Percentiles rank a stretch among this genome's conserved stretches.
Conservation (phyloP, 2,888 invertebrate species). For the Melanotus villosus region DNA sequence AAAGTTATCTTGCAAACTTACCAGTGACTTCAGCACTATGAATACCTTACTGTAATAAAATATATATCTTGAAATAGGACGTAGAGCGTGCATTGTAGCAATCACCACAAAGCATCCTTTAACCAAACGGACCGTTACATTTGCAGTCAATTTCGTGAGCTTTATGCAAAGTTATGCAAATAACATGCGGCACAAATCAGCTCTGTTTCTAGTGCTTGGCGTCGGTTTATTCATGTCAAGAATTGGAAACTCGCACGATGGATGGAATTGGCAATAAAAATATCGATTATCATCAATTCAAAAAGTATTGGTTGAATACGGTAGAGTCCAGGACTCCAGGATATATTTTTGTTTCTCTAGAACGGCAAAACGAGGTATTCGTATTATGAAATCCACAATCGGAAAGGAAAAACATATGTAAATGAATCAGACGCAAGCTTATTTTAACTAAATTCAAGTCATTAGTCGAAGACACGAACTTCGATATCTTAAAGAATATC, state of each 20-base stretch:
- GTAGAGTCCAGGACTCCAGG: constrained; percentile 76
- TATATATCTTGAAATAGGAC: constrained; percentile 83
- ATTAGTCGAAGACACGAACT: constrained; percentile 69
- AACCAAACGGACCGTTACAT: constrained; percentile 69
- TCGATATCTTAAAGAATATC: constrained; percentile 64
- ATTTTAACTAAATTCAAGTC: constrained; percentile 77
- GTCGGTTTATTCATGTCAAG: constrained; percentile 70
- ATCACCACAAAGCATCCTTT: constrained; percentile 66
- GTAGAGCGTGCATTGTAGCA: too few relatives aligned
- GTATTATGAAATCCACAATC: constrained; percentile 62
- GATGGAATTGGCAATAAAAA: constrained; percentile 77
- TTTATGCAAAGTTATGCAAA: neutral
- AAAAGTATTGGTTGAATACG: constrained; percentile 67
- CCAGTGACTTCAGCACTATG: constrained; percentile 75
- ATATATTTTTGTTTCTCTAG: constrained; percentile 82
- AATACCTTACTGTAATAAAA: constrained; percentile 78
- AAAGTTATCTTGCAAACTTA: too few relatives aligned
- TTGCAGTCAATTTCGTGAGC: constrained; percentile 78
- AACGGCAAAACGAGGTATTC: constrained; percentile 80
- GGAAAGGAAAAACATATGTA: too few relatives aligned
- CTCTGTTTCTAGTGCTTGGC: constrained; percentile 68
- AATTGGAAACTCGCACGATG: constrained; percentile 80
- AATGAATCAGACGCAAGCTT: constrained; percentile 73
- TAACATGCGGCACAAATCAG: neutral
- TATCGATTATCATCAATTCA: constrained; percentile 78